These are phyloP conservation scores for Rhopalosiphum nymphaeae DNA, from an alignment of 2,888 invertebrate species.

Conservation along the genomic window DNA sequence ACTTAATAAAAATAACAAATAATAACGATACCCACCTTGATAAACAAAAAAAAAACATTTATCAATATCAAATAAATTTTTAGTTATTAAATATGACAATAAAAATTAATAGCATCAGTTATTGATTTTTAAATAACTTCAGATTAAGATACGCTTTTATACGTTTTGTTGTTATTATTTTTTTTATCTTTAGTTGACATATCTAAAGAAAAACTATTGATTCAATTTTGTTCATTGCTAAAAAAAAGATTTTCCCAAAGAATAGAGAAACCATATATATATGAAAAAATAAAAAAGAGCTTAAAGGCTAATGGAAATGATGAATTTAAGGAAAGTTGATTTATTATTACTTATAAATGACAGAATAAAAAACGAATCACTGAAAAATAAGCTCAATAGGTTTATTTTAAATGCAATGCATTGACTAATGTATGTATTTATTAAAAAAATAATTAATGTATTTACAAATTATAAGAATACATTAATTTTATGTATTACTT, in stretches of 20 bases:
- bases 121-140: slow-evolving; percentile 15
- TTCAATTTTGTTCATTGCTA: neutral
- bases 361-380: neutral
- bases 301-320: slow-evolving; percentile 16
- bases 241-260: neutral
- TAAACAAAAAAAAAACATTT: neutral
- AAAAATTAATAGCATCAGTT: neutral
- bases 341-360: neutral
- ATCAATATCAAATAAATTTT: neutral
- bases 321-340: neutral
- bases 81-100: neutral
- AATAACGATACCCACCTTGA: neutral
- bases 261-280: neutral
- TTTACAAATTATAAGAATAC: too few species aligned
- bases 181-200: slow-evolving; percentile 23
- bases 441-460: neutral
- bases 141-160: slow-evolving; percentile 31
- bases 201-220: neutral
- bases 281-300: neutral
- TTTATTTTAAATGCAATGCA: neutral
- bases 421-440: neutral
- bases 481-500: neutral
- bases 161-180: neutral
- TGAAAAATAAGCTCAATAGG: neutral
- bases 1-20: neutral